These are phyloP conservation scores for Cotesia glomerata DNA, from an alignment of 1,140 invertebrate genomes.

Conservation along the genomic window DNA sequence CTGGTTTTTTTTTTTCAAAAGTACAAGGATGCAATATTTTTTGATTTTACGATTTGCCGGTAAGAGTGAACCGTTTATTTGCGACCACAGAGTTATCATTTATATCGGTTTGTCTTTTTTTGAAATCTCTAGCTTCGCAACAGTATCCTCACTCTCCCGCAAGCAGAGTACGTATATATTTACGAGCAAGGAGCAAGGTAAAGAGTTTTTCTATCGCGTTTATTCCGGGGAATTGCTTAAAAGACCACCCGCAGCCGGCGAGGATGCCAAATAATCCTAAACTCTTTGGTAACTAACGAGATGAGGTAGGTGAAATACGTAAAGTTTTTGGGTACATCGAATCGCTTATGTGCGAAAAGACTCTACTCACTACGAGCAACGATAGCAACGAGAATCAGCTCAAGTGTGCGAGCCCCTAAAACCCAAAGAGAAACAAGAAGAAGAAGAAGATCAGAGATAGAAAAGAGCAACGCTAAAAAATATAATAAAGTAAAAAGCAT, in stretches of 20 bases:
- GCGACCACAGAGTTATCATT: not conserved
- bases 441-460: not conserved
- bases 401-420: not conserved
- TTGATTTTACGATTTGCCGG: not conserved
- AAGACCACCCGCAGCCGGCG: not conserved
- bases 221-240: not conserved
- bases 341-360: not conserved
- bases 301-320: conserved; percentile 11
- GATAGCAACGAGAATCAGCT: not conserved
- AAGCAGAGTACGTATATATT: not conserved
- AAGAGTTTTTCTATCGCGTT: not conserved
- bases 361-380: not conserved
- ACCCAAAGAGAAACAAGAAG: not conserved
- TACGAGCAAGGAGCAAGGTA: conserved; percentile 1
- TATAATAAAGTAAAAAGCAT: not conserved
- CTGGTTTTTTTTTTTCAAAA: no score
- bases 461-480: not conserved
- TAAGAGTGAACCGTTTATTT: not conserved
- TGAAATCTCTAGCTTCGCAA: no score
- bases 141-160: not conserved
- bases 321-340: conserved; percentile 1
- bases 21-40: not conserved
- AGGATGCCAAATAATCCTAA: conserved; percentile 14
- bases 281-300: conserved; percentile 16
- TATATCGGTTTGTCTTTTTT: not conserved